These are phyloP conservation scores for Archips crataeganus DNA, from an alignment of 2,888 invertebrate genomes.

Conservation along the genomic window DNA sequence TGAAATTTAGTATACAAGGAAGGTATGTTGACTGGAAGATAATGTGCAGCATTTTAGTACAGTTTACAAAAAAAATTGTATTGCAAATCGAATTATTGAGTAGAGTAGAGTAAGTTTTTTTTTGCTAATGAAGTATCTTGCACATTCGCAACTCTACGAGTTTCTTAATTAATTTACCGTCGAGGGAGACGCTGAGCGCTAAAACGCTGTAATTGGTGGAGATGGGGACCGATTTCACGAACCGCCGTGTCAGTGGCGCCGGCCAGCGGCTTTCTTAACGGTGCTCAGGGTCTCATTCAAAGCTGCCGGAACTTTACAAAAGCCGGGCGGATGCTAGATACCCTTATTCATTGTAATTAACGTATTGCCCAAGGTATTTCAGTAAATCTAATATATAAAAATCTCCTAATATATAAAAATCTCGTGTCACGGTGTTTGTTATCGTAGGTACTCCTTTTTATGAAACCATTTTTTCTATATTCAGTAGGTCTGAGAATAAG, in stretches of 20 bases:
- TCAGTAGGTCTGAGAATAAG: too few relatives aligned
- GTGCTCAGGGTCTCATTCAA: slow-evolving; percentile 3
- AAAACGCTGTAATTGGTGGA: slow-evolving; percentile 54
- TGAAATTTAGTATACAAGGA: too few relatives aligned
- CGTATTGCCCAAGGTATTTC: neutral
- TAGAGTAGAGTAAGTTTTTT: neutral
- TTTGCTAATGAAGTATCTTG: neutral
- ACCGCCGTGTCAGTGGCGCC: slow-evolving; percentile 29
- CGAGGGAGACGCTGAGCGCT: slow-evolving; percentile 45
- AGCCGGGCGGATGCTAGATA: neutral
- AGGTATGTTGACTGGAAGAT: too few relatives aligned
- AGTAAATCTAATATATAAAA: too few relatives aligned
- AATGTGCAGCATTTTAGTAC: too few relatives aligned
- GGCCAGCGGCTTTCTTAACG: slow-evolving; percentile 31
- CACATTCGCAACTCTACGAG: slow-evolving; percentile 38
- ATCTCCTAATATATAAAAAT: too few relatives aligned
- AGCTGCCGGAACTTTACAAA: neutral
- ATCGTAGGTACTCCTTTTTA: too few relatives aligned
- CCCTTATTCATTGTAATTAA: neutral
- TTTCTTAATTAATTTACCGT: slow-evolving; percentile 48
- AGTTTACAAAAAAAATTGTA: too few relatives aligned
- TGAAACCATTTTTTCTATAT: too few relatives aligned
- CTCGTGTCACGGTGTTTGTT: too few relatives aligned
- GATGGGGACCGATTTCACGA: slow-evolving; percentile 46
- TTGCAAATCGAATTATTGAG: too few relatives aligned